Evolutionary conservation across 2,113 vertebrate species (phyloP).

Genomic region (Cyprinodon brontotheroides): DNA sequence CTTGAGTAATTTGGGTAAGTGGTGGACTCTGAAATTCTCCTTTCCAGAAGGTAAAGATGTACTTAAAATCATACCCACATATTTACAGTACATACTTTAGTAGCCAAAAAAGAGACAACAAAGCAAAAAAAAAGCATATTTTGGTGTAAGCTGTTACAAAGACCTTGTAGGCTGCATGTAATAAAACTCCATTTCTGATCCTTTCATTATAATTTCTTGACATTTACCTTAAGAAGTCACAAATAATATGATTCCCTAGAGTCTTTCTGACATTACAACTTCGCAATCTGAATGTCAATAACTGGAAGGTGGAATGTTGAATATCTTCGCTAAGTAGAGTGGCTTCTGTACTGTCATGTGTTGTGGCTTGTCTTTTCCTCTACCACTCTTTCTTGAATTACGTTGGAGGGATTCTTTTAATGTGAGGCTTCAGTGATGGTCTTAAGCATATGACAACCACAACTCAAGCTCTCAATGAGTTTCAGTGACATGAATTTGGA

Average conservation of each 20-base stretch:
- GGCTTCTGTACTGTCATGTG: background rate
- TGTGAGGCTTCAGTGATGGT: background rate
- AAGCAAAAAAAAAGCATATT: background rate
- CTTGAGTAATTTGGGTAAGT: background rate
- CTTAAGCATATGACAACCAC: constrained; percentile 5
- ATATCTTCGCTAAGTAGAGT: constrained; percentile 6
- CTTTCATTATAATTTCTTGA: constrained; percentile 53
- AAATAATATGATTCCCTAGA: constrained; percentile 49
- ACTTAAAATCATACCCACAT: background rate
- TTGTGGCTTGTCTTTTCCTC: constrained; percentile 20
- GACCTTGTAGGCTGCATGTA: constrained; percentile 13
- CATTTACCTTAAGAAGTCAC: constrained; percentile 61
- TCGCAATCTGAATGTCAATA: constrained; percentile 59
- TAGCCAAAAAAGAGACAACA: background rate
- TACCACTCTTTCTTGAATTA: constrained; percentile 17
- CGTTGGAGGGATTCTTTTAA: background rate
- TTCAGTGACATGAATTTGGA: constrained; percentile 19
- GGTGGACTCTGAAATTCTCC: too few relatives aligned
- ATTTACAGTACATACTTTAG: background rate
- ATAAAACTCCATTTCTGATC: constrained; percentile 38
- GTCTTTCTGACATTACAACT: constrained; percentile 59
- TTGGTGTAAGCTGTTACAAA: background rate
- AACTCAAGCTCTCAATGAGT: constrained; percentile 3
- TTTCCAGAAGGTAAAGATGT: background rate
- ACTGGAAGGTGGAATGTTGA: constrained; percentile 42